Base-by-base conservation (phyloP, 2,888 invertebrate species). In the Dorcus parallelipipedus region DNA sequence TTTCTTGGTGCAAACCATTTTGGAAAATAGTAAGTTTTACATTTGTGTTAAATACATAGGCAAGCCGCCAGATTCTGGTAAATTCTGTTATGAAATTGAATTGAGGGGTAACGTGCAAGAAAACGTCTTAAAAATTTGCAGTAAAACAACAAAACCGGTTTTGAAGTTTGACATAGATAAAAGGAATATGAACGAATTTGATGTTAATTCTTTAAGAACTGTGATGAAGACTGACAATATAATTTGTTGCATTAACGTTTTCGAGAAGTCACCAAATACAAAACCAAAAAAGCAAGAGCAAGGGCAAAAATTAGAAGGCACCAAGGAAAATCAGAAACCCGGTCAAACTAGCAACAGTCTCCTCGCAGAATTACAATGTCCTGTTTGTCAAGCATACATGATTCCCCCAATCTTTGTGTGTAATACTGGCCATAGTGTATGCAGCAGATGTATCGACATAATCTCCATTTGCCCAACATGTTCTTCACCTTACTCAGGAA, bases 301-400 rank as follows among this genome's bases (percentile, higher is more conserved):
- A 10, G 41, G 10, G 41, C 9, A 8, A 41, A 45, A 45, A 45
- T 8, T n/a, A 1, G 45, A 45, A 4, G 23, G 23, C 9, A 45
- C 17, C 20, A 45, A 45, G 14, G 45, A 9, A 17, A 45, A 45
- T 20, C 17, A 17, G 9, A 45, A 45, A 45, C 9, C 4, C 6
- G 41, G 4, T 41, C 23, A 8, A 9, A 9, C 17, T 38, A 50
- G 39, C 14, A 38, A 50, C 17, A 51, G 38, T 45, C 20, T 56
- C 3, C 38, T 56, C n/a, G 7, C 39, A n/a, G 51, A 56, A 51
- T 38, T 63, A 1, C 59, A 63, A 49, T 63, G 63, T 17, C 63
- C 63, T 6, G 59, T 63, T 3, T 63, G 63, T n/a, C 56, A 60
- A 23, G 56, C 59, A 52, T 59, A 56, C n/a, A 63, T 63, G 60